A percentile compares a stretch with the other conserved stretches of the same genome.
Conservation (phyloP, 2,113 vertebrate species). For the Trinectes maculatus region DNA sequence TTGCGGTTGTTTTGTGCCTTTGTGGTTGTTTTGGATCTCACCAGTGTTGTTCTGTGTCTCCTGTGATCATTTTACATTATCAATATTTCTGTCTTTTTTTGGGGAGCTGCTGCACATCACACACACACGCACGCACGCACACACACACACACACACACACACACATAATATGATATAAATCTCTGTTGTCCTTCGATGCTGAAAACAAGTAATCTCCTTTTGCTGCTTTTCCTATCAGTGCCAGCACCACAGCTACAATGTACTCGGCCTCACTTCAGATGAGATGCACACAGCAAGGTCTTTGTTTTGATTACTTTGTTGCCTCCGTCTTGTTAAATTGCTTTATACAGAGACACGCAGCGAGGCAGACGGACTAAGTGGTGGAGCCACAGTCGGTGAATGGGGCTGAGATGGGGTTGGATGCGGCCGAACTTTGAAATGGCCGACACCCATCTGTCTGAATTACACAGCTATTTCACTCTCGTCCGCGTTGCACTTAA, state of each 20-base stretch:
- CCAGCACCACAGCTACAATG: constrained; percentile 45
- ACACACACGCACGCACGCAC: no score
- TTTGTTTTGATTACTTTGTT: constrained; percentile 59
- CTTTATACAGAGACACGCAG: constrained; percentile 53
- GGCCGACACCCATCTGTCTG: constrained; percentile 38
- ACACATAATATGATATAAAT: no score
- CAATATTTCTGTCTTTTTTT: no score
- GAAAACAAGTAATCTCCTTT: constrained; percentile 57
- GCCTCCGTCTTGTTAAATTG: constrained; percentile 48
- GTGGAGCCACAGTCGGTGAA: constrained; percentile 42
- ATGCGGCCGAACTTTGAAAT: constrained; percentile 47
- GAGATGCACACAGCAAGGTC: constrained; percentile 42
- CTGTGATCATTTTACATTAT: no score
- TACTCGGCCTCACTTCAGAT: constrained; percentile 43
- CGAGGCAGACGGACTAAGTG: no score
- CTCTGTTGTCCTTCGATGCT: background rate
- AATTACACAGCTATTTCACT: constrained; percentile 39
- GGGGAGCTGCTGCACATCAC: no score
- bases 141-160: no score
- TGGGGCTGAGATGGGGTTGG: constrained; percentile 36
- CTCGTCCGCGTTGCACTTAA: constrained; percentile 25
- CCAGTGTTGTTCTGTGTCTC: no score
- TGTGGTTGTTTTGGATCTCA: background rate
- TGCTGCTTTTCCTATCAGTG: no score
- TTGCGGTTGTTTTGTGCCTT: background rate